Conservation (phyloP, 2,888 invertebrate genomes). For the Idaea aversata region DNA sequence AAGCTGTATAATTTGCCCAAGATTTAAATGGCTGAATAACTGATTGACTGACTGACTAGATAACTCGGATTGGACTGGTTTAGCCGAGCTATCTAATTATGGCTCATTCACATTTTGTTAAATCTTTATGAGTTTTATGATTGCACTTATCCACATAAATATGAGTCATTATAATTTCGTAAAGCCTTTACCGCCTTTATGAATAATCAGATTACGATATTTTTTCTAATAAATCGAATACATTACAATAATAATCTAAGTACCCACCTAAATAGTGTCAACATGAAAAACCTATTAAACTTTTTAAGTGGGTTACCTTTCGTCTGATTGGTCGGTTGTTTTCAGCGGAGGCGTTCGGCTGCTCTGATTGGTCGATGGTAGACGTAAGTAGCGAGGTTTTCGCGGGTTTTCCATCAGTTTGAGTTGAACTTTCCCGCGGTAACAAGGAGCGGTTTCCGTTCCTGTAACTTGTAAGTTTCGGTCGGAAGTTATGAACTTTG, state of each 20-base stretch:
- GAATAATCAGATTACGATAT: constrained; percentile 27
- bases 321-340: constrained; percentile 50
- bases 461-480: constrained; percentile 31
- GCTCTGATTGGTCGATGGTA: constrained; percentile 52
- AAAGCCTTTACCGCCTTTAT: constrained; percentile 17
- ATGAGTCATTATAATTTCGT: constrained; percentile 3
- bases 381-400: constrained; percentile 70
- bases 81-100: background rate
- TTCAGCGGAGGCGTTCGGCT: constrained; percentile 59
- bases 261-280: constrained; percentile 41
- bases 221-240: constrained; percentile 14
- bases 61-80: background rate
- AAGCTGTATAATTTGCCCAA: no score
- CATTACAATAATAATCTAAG: background rate
- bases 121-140: background rate
- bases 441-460: constrained; percentile 30
- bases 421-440: constrained; percentile 59
- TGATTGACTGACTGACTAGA: no score
- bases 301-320: constrained; percentile 67
- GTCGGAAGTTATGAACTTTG: constrained; percentile 56
- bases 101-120: background rate
- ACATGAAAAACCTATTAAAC: constrained; percentile 75
- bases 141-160: background rate
- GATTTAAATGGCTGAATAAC: no score
- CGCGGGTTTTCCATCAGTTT: constrained; percentile 72